These are phyloP conservation scores for Tamandua tetradactyla DNA, from an alignment of 2,797 vertebrate genomes.

Conservation along the genomic window DNA sequence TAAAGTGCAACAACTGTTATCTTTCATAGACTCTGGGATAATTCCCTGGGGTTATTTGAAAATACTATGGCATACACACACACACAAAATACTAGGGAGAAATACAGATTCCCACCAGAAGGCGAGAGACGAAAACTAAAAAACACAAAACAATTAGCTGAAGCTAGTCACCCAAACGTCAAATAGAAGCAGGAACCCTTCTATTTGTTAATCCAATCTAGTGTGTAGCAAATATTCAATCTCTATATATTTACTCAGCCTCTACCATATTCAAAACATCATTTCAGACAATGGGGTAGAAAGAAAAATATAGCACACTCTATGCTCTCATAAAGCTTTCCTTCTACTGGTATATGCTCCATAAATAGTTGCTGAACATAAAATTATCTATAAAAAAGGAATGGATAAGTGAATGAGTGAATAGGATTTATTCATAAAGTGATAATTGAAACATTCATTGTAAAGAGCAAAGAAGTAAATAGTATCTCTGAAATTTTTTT, in stretches of 20 bases:
- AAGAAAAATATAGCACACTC: background rate
- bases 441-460: background rate
- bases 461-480: background rate
- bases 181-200: background rate
- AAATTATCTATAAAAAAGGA: conserved; percentile 2
- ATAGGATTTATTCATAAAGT: background rate
- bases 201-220: background rate
- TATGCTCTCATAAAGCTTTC: background rate
- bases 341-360: background rate
- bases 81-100: background rate
- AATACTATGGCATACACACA: background rate
- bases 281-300: background rate
- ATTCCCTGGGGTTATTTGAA: background rate
- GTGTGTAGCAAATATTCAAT: background rate
- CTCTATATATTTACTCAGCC: background rate
- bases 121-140: background rate
- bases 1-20: background rate
- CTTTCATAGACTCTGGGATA: background rate
- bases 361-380: background rate
- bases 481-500: background rate
- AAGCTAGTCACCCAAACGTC: background rate
- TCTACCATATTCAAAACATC: background rate
- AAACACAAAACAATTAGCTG: background rate
- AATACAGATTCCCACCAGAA: background rate
- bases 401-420: background rate